Evolutionary conservation across 2,888 invertebrate genomes (phyloP), one percentile per base, ranked within the genome.

Genomic region (Choristoneura rosaceana): DNA sequence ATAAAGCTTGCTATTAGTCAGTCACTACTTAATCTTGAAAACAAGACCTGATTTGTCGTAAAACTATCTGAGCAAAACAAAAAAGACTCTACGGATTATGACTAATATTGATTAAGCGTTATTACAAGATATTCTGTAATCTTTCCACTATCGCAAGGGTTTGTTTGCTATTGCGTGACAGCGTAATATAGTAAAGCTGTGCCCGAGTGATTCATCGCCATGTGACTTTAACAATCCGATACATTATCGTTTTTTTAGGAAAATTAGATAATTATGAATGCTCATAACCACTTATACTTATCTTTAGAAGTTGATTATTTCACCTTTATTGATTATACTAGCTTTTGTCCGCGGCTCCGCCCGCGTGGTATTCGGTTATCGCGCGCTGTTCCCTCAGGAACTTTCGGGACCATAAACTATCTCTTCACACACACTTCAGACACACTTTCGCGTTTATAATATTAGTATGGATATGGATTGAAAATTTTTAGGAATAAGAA

Each of bases 61-160:
- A 52, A 52, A 17, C 17, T 17, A 52, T 17, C 52, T 52, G 52
- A 52, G 52, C 17, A 52, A 15, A 52, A 17, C 52, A 52, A 52
- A 52, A 52, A 52, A 8, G 52, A n/a, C 25, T 55, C 25, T 55
- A 55, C 12, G 25, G 55, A 55, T 55, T 55, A 25, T 55, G 55
- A 55, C 55, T 55, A 25, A 55, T 55, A 55, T 25, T 25, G 55
- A 25, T 55, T 25, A 55, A 12, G 25, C 55, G 55, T 10, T 25
- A 17, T 55, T 55, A 55, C 55, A 55, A 25, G 55, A 25, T 55
- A 55, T 68, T 38, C n/a, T 34, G 3, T 9, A 58, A 63, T 69
- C 63, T 14, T 12, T 34, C 33, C 25, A n/a, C 45, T 63, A 69
- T 58, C 62, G 33, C 60, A 60, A 52, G 55, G 69, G 58, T 69